Evolutionary conservation across 23 tunicate genomes (phyloP), one percentile per base, ranked within the genome.

Genomic region (Ciona savignyi): DNA sequence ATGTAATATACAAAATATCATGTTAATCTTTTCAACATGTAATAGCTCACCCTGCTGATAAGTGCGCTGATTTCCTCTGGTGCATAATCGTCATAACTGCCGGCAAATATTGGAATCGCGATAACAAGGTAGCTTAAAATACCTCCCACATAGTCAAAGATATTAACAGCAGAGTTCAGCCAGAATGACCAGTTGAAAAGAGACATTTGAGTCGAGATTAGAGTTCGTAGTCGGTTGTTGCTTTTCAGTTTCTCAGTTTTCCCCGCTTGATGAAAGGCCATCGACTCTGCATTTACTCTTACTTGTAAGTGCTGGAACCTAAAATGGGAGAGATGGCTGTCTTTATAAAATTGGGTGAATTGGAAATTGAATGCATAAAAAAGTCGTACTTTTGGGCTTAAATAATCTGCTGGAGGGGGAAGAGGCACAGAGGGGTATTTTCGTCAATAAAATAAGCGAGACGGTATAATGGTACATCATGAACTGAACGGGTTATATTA

Each of bases 131-230:
- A 91, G 35, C 91, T 84, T 4, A 91, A 66, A 9, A 91, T 91
- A 27, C 91, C 86, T 23, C 97, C 97, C 21, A 91, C 87, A 81
- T 91, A 91, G 80, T 91, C 86, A 61, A 91, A 91, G 4, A 91
- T 80, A 42, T 91, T 84, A 0, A 91, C 91, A 23, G 91, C 68
- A 4, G 91, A 76, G 67, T 80, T 82, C 31, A 91, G 51, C 83
- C 83, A 84, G 71, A 91, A 91, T 23, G 86, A 81, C 93, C 97
- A 89, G 32, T 86, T 80, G 65, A 63, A 89, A 20, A 89, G 70
- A 20, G 85, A 71, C 75, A 74, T 74, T 51, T 51, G 78, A 11
- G 76, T 83, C 23, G 68, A 77, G 33, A 89, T 32, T 0, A 80
- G 34, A 15, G 29, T 33, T 0, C 66, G 51, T 3, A 80, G 72